These are phyloP conservation scores for Zoanthus solanderi DNA, from an alignment of 92 coral and sea anemone genomes.

Conservation along the genomic window DNA sequence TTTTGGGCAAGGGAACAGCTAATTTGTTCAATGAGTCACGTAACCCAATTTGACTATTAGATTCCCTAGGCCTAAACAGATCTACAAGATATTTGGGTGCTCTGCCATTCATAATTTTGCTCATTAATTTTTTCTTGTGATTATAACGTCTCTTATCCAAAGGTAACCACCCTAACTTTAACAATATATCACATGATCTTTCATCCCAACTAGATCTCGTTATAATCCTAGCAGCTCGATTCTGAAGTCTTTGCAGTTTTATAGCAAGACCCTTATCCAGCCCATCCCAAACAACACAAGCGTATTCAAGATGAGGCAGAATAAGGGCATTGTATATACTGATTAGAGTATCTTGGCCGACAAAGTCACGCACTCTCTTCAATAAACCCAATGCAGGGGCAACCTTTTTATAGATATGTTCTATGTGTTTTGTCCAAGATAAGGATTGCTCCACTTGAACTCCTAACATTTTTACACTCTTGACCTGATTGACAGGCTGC, in stretches of 20 bases:
- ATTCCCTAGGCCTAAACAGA: conserved; percentile 17
- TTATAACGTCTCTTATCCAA: conserved; percentile 29
- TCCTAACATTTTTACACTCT: background rate
- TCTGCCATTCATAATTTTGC: too few relatives aligned
- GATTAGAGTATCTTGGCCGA: conserved; percentile 28
- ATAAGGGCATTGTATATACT: conserved; percentile 28
- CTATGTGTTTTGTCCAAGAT: background rate
- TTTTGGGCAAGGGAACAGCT: conserved; percentile 29
- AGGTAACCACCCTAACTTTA: background rate
- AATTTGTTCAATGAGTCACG: conserved; percentile 32
- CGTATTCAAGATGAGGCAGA: conserved; percentile 41
- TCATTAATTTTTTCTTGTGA: too few relatives aligned
- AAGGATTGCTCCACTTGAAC: conserved; percentile 9
- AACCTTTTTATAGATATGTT: background rate
- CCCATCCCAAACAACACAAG: background rate
- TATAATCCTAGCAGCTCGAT: too few relatives aligned
- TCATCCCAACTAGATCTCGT: background rate
- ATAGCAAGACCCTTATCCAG: conserved; percentile 25
- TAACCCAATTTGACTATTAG: background rate
- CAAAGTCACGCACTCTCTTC: conserved; percentile 6
- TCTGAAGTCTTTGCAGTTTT: conserved; percentile 31
- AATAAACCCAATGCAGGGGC: too few relatives aligned
- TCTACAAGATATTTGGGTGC: background rate
- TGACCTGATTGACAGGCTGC: too few relatives aligned
- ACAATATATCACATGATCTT: conserved; percentile 27